Conservation (phyloP, 2,888 invertebrate genomes). For the Caradrina clavipalpis region DNA sequence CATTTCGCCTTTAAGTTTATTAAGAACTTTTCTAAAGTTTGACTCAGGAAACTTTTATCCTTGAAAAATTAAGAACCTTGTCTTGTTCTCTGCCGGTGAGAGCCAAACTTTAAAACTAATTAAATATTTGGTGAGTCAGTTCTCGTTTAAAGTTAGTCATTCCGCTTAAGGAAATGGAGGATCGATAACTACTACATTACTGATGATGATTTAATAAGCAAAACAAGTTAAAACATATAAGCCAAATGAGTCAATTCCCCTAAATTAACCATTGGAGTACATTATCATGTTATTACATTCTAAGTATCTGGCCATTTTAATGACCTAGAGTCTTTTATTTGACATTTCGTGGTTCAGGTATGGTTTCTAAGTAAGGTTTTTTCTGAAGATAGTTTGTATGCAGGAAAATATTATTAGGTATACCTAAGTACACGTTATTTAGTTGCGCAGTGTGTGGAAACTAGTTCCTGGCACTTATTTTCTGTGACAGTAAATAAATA, state of each 20-base stretch:
- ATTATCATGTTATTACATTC: background rate
- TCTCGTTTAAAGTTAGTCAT: constrained; percentile 21
- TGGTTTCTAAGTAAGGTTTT: background rate
- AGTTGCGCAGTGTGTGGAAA: too few relatives aligned
- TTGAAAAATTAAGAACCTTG: constrained; percentile 29
- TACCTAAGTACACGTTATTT: too few relatives aligned
- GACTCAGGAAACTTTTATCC: constrained; percentile 25
- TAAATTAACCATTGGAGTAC: background rate
- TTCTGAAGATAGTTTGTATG: background rate
- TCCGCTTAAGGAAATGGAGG: constrained; percentile 1
- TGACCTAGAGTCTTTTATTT: background rate
- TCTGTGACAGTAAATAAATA: background rate
- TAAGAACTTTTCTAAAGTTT: constrained; percentile 15
- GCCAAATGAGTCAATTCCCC: background rate
- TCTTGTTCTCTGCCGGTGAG: constrained; percentile 2
- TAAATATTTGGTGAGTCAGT: constrained; percentile 39
- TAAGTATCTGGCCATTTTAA: background rate
- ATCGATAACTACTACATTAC: constrained; percentile 1
- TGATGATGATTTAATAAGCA: background rate
- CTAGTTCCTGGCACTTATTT: background rate
- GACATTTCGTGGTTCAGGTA: background rate
- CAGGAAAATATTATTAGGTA: background rate
- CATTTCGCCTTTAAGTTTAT: constrained; percentile 4
- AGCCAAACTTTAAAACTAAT: constrained; percentile 37
- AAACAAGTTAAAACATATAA: background rate